A percentile compares a stretch with the other conserved stretches of the same genome.
Conservation (phyloP, 1,140 invertebrate species). For the Trichonephila inaurata region DNA sequence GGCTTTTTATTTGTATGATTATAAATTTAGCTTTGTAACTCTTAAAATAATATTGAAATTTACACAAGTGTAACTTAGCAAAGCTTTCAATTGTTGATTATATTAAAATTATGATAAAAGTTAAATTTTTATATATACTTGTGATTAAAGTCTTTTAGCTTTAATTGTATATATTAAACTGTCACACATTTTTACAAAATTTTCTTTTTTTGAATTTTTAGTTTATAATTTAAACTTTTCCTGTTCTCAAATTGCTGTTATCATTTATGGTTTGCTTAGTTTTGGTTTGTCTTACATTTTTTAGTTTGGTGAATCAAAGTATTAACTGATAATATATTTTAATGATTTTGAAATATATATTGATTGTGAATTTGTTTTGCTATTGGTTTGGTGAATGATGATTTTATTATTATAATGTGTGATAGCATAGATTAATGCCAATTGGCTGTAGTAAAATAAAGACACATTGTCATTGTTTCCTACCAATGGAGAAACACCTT, state of each 20-base stretch:
- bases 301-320: neutral
- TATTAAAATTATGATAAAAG: neutral
- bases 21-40: neutral
- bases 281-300: neutral
- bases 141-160: no score
- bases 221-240: neutral
- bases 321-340: neutral
- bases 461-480: conserved; percentile 20
- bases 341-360: neutral
- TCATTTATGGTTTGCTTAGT: neutral
- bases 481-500: conserved; percentile 22
- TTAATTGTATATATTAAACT: neutral
- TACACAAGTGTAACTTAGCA: conserved; percentile 42
- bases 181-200: neutral
- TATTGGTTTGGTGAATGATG: neutral
- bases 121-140: no score
- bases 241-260: neutral
- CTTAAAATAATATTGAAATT: neutral
- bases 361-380: neutral
- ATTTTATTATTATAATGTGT: neutral
- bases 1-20: neutral
- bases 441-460: conserved; percentile 9
- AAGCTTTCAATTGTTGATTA: neutral
- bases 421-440: conserved; percentile 15
- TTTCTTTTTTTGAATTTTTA: neutral